These are phyloP conservation scores for Liopterus haemorrhoidalis DNA, from an alignment of 2,888 invertebrate species.

Conservation along the genomic window DNA sequence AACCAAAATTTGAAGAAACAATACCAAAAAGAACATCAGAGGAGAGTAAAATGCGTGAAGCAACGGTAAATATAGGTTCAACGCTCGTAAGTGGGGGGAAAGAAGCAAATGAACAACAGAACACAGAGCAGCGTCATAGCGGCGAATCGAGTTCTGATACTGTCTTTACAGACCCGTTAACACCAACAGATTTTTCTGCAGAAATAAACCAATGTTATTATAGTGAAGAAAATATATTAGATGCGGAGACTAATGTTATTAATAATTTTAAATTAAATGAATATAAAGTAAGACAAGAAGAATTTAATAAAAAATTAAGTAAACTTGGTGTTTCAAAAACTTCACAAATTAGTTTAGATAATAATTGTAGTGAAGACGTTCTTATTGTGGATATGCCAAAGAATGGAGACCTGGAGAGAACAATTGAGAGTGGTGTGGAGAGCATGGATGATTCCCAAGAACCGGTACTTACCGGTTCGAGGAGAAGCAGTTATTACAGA, in stretches of 20 bases:
- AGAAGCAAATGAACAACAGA: not conserved
- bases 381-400: constrained; percentile 10
- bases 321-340: constrained; percentile 45
- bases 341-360: constrained; percentile 44
- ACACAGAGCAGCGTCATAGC: constrained; percentile 45
- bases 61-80: constrained; percentile 7
- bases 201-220: constrained; percentile 60
- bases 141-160: constrained; percentile 64
- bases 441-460: too few species aligned
- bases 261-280: constrained; percentile 45
- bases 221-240: constrained; percentile 52
- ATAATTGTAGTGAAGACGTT: constrained; percentile 32
- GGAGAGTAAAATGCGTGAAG: constrained; percentile 19
- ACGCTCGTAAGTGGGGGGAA: constrained; percentile 1
- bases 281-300: constrained; percentile 39
- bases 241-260: constrained; percentile 36
- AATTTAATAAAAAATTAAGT: constrained; percentile 39
- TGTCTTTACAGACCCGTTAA: constrained; percentile 65
- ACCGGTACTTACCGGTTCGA: not conserved
- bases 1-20: constrained; percentile 20
- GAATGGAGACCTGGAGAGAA: constrained; percentile 8
- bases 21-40: constrained; percentile 23
- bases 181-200: constrained; percentile 53
- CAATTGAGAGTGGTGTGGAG: constrained; percentile 1
- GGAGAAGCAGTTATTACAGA: constrained; percentile 8